Conservation (phyloP, 2,888 invertebrate species). For the Coremacera marginata region DNA sequence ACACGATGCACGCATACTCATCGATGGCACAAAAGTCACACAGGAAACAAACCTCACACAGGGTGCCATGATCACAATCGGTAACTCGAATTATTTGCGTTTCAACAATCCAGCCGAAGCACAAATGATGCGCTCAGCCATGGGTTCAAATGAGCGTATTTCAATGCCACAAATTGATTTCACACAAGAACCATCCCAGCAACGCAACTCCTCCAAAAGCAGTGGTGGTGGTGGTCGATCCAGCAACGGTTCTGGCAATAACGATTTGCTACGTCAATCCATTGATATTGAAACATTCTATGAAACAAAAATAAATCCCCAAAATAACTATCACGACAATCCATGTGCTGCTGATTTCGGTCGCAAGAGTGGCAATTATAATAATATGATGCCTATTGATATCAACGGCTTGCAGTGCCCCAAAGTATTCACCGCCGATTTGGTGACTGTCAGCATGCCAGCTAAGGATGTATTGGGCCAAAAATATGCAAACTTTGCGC, state of each 20-base stretch:
- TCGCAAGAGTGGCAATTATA: conserved; percentile 16
- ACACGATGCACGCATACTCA: conserved; percentile 75
- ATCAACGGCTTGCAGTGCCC: conserved; percentile 71
- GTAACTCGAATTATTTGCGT: conserved; percentile 90
- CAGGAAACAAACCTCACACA: conserved; percentile 83
- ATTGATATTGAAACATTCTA: conserved; percentile 62
- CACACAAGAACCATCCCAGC: conserved; percentile 56
- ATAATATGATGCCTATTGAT: conserved; percentile 72
- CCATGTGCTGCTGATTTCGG: background rate
- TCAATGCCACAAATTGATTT: conserved; percentile 85
- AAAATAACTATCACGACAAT: background rate
- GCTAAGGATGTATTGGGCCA: conserved; percentile 84
- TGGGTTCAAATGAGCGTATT: conserved; percentile 77
- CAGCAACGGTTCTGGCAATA: background rate
- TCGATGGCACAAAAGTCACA: conserved; percentile 81
- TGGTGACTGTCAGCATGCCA: conserved; percentile 83
- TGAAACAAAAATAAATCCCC: conserved; percentile 60
- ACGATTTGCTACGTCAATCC: conserved; percentile 43
- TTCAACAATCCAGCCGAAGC: conserved; percentile 95
- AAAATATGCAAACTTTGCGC: conserved; percentile 75
- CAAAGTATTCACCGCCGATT: conserved; percentile 85
- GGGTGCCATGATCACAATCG: conserved; percentile 93
- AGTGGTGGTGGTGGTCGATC: conserved; percentile 31
- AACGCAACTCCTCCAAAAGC: conserved; percentile 49
- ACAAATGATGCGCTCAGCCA: conserved; percentile 85